Evolutionary conservation across 2,888 invertebrate species (phyloP).

Genomic region (Leptura quadrifasciata): DNA sequence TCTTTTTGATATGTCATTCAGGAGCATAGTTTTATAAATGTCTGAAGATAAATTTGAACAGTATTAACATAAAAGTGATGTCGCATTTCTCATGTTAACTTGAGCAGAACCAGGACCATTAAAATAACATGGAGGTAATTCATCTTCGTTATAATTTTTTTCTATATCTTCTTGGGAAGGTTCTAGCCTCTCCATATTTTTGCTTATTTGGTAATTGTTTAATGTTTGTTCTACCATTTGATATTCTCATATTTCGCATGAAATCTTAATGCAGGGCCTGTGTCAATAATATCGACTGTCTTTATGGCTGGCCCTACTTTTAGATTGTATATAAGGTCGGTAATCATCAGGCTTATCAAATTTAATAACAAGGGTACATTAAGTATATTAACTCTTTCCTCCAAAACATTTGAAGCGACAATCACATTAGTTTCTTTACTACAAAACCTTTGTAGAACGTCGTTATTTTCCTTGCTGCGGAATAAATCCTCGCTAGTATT

Average conservation of each 20-base stretch:
- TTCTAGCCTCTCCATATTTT: constrained; percentile 75
- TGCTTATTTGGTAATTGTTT: constrained; percentile 76
- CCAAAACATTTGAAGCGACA: constrained; percentile 87
- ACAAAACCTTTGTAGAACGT: constrained; percentile 77
- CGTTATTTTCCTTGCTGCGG: constrained; percentile 74
- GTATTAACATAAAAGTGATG: constrained; percentile 86
- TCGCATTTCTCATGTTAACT: constrained; percentile 78
- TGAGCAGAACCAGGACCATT: constrained; percentile 72
- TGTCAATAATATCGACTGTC: constrained; percentile 78
- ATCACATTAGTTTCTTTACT: constrained; percentile 80
- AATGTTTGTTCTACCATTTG: constrained; percentile 76
- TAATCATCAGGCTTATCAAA: constrained; percentile 84
- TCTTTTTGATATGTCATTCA: constrained; percentile 72
- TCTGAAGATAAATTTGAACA: constrained; percentile 87
- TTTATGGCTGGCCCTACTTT: constrained; percentile 87
- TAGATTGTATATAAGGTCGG: constrained; percentile 90
- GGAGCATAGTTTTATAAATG: constrained; percentile 79
- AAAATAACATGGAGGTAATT: constrained; percentile 75
- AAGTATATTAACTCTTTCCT: constrained; percentile 93
- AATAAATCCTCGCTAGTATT: constrained; percentile 77
- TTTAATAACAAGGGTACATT: constrained; percentile 86
- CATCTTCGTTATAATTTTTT: constrained; percentile 75
- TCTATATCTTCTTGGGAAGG: constrained; percentile 77
- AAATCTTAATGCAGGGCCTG: constrained; percentile 65
- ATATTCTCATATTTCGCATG: constrained; percentile 70